A percentile compares a stretch with the other conserved stretches of the same genome.
These are phyloP conservation scores for Pocillopora damicornis DNA, from an alignment of 64 coral and sea anemone genomes.

Conservation along the genomic window DNA sequence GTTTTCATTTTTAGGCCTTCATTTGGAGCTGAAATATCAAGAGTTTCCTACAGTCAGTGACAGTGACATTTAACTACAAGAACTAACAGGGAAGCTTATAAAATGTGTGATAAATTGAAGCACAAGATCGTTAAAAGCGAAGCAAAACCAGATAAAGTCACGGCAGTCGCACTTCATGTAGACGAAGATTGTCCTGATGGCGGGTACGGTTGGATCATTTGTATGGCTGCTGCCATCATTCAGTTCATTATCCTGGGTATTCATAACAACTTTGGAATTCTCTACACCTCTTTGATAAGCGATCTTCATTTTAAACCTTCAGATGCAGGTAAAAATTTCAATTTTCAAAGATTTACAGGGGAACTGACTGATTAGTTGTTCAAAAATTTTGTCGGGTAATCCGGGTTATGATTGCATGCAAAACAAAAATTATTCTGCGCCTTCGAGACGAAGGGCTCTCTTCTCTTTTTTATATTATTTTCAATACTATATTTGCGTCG, in stretches of 20 bases:
- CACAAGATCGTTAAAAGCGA: neutral
- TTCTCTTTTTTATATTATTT: too few relatives aligned
- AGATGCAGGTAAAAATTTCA: constrained; percentile 18
- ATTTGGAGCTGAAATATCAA: too few relatives aligned
- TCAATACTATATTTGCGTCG: too few relatives aligned
- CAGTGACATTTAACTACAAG: neutral
- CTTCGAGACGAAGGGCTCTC: too few relatives aligned
- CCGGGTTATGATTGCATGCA: too few relatives aligned
- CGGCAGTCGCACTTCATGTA: neutral
- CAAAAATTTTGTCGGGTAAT: too few relatives aligned
- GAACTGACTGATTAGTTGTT: too few relatives aligned
- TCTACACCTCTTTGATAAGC: constrained; percentile 45
- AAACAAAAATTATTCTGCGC: too few relatives aligned
- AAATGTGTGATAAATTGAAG: constrained; percentile 22
- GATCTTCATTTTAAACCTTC: constrained; percentile 20
- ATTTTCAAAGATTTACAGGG: too few relatives aligned
- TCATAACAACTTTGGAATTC: constrained; percentile 44
- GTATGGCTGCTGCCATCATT: constrained; percentile 17
- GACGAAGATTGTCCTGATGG: constrained; percentile 42
- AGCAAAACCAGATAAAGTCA: neutral
- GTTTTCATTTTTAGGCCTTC: neutral
- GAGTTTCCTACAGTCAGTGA: neutral
- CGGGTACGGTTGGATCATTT: constrained; percentile 48
- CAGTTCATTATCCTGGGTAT: constrained; percentile 48
- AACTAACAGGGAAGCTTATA: neutral